These are phyloP conservation scores for Atlantisia rogersi DNA, from an alignment of 2,113 vertebrate species.

Conservation along the genomic window DNA sequence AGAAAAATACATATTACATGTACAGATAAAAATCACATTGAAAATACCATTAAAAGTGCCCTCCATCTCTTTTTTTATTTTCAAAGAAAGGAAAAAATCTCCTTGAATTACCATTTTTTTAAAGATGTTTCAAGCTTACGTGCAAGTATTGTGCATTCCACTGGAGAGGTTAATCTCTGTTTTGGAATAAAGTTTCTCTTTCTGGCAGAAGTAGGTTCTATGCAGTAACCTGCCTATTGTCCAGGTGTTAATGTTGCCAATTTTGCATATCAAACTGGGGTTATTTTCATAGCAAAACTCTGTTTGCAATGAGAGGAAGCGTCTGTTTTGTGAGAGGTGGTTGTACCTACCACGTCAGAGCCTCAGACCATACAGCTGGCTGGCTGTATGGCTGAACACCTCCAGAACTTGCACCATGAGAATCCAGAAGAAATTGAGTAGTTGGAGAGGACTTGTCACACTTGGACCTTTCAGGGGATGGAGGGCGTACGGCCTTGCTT, in stretches of 20 bases:
- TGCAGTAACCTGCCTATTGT: not conserved
- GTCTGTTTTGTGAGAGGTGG: not conserved
- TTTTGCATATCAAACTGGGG: not conserved
- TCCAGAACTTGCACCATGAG: not conserved
- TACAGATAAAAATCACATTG: not conserved
- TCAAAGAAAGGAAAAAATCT: not conserved
- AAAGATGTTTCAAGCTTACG: not conserved
- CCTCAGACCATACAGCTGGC: not conserved
- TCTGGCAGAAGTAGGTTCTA: not conserved
- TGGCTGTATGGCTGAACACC: not conserved
- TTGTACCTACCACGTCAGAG: not conserved
- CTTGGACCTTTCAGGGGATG: not conserved
- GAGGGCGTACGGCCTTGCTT: not conserved
- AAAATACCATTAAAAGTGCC: not conserved
- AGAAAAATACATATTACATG: not conserved
- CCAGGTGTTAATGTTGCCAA: not conserved
- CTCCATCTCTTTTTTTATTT: not conserved
- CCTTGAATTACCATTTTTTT: not conserved
- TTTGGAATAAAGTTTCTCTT: not conserved
- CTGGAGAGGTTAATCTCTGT: not conserved
- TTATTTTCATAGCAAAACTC: not conserved
- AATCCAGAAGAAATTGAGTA: not conserved
- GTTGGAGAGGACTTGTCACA: not conserved
- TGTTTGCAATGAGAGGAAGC: not conserved
- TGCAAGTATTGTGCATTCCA: not conserved